These are phyloP conservation scores for Amazona guildingii DNA, from an alignment of 2,113 vertebrate species.

Conservation along the genomic window DNA sequence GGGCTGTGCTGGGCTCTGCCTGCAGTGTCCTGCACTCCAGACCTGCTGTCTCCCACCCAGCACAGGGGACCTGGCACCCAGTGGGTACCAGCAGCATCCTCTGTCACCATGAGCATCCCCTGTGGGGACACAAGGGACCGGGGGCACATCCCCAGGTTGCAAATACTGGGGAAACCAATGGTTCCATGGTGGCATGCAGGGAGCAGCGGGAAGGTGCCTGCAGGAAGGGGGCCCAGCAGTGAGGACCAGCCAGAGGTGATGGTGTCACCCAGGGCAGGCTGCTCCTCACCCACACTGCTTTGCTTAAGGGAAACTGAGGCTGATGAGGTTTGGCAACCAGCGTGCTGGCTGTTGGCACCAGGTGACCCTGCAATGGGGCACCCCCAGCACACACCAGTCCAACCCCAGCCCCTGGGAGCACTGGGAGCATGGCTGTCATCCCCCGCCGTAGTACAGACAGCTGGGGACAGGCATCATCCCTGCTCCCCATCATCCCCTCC, in stretches of 20 bases:
- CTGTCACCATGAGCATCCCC: neutral
- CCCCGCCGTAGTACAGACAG: neutral
- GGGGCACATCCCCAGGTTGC: rapidly evolving
- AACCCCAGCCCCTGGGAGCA: neutral
- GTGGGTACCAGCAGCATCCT: neutral
- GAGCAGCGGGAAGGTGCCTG: neutral
- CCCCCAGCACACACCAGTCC: neutral
- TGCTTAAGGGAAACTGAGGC: neutral
- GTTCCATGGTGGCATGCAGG: rapidly evolving
- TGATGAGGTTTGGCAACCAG: rapidly evolving
- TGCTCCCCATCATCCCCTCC: rapidly evolving
- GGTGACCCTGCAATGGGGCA: neutral
- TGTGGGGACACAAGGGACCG: neutral
- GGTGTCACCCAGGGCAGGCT: neutral
- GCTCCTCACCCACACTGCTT: neutral
- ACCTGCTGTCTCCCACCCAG: neutral
- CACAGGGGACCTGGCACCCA: neutral
- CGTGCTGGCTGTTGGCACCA: neutral
- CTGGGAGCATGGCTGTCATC: neutral
- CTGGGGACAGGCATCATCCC: neutral
- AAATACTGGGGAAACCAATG: neutral
- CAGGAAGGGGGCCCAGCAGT: neutral
- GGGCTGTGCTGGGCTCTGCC: neutral
- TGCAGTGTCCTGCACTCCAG: neutral
- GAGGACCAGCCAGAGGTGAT: neutral